phyloP scores from a whole-genome alignment of 1,140 invertebrate species.

The Drosophila pandora region DNA sequence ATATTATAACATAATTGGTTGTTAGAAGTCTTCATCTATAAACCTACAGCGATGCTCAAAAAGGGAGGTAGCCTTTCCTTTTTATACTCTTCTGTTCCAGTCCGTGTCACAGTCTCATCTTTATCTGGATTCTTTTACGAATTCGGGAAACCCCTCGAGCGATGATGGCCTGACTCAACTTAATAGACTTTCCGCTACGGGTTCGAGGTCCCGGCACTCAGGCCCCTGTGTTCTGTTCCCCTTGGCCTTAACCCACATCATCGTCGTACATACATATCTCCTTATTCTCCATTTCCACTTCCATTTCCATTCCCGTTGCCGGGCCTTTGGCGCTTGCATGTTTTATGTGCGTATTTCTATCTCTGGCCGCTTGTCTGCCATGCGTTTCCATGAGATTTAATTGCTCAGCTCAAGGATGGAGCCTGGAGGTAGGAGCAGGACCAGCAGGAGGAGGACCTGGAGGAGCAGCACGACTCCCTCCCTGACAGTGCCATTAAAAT shows the following conservation, averaged over 20 bases:
- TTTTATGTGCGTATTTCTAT: slow-evolving; percentile 34
- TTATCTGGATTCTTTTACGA: not conserved
- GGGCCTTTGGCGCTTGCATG: slow-evolving; percentile 12
- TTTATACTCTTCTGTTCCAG: not conserved
- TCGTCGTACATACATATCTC: not conserved
- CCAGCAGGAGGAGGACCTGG: not conserved
- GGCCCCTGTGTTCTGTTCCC: not conserved
- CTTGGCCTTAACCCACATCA: not conserved
- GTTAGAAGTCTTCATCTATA: too few relatives aligned
- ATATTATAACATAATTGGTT: not conserved
- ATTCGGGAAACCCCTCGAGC: slow-evolving; percentile 9
- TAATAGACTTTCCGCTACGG: slow-evolving; percentile 37
- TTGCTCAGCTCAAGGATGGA: slow-evolving; percentile 38
- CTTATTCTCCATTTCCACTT: slow-evolving; percentile 19
- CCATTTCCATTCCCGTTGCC: slow-evolving; percentile 11
- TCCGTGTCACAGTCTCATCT: slow-evolving; percentile 2
- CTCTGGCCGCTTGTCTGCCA: slow-evolving; percentile 11
- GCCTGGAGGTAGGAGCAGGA: slow-evolving; percentile 8
- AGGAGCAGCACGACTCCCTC: slow-evolving; percentile 7
- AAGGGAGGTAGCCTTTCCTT: not conserved
- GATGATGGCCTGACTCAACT: slow-evolving; percentile 15
- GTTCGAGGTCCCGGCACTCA: not conserved
- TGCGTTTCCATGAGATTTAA: slow-evolving; percentile 66
- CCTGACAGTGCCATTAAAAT: slow-evolving; percentile 65
- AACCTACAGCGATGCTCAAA: too few relatives aligned